phyloP scores from a whole-genome alignment of 2,113 vertebrate species.

The Cyprichromis sp. region DNA sequence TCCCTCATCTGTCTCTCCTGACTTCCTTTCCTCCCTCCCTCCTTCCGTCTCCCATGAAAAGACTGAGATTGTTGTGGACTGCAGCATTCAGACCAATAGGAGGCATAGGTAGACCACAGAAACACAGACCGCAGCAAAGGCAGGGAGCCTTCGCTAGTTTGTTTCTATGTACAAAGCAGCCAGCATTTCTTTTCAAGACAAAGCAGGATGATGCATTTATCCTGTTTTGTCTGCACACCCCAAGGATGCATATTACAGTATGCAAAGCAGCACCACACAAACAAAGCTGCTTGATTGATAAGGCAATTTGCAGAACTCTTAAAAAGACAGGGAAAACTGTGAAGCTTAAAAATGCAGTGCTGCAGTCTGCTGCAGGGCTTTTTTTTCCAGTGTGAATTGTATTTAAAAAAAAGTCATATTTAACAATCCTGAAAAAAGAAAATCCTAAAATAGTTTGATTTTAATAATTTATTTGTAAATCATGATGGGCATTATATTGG shows the following conservation, averaged over 20 bases:
- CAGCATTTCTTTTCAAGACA: neutral
- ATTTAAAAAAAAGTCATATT: neutral
- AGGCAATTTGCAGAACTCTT: neutral
- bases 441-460: neutral
- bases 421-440: neutral
- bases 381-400: neutral
- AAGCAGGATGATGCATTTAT: neutral
- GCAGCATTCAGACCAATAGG: conserved; percentile 79
- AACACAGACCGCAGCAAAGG: conserved; percentile 35
- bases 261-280: neutral
- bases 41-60: conserved; percentile 17
- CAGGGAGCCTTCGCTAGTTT: neutral
- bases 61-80: conserved; percentile 64
- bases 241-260: neutral
- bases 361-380: neutral
- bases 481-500: neutral
- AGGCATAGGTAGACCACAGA: conserved; percentile 83
- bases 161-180: conserved; percentile 14
- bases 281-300: neutral
- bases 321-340: neutral
- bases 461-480: neutral
- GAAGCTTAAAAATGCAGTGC: neutral
- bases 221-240: neutral
- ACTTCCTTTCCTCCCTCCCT: conserved; percentile 8
- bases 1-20: conserved; percentile 40